Percentiles rank a stretch among this genome's conserved stretches.
Evolutionary conservation across 2,888 invertebrate species (phyloP).

Genomic region (Epinotia nisella): DNA sequence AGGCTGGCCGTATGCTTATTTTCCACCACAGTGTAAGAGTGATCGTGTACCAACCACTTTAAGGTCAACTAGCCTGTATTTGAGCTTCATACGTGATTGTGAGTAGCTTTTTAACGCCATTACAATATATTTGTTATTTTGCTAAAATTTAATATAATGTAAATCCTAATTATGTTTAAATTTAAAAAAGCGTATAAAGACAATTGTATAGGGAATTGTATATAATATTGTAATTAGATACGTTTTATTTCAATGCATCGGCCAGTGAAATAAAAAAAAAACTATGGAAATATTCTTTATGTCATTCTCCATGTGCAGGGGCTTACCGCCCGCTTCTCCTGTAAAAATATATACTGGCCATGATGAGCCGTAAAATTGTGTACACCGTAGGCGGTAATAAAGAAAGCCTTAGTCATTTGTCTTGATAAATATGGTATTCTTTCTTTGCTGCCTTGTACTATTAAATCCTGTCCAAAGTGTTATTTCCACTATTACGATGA

Average conservation of each 20-base stretch:
- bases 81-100: conserved; percentile 49
- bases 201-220: conserved; percentile 27
- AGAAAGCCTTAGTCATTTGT: neutral
- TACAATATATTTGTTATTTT: conserved; percentile 33
- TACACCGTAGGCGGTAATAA: neutral
- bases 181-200: conserved; percentile 31
- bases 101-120: conserved; percentile 45
- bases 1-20: neutral
- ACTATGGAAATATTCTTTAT: neutral
- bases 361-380: neutral
- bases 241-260: neutral
- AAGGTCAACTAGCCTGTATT: conserved; percentile 40
- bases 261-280: neutral
- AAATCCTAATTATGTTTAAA: conserved; percentile 16
- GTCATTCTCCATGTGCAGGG: neutral
- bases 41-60: conserved; percentile 28
- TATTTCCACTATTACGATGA: neutral
- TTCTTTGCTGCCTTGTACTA: neutral
- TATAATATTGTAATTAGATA: conserved; percentile 8
- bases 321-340: neutral
- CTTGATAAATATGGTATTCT: neutral
- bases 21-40: neutral
- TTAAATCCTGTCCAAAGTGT: neutral
- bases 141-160: conserved; percentile 28
- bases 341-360: neutral